Evolutionary conservation across 2,888 invertebrate genomes (phyloP).

Genomic region (Priocnemis perturbator): DNA sequence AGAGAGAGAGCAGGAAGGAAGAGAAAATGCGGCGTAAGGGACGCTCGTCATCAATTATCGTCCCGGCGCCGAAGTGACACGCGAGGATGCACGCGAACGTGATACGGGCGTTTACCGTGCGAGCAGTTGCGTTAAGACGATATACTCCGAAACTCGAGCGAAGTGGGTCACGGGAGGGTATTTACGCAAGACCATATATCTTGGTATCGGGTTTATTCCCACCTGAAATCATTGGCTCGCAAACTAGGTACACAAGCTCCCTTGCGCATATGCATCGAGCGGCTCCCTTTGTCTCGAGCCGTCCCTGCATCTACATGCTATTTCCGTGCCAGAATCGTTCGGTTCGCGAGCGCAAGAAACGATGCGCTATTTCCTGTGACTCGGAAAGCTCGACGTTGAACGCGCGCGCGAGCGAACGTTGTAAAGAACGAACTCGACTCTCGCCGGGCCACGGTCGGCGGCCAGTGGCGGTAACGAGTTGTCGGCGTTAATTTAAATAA

Average conservation of each 20-base stretch:
- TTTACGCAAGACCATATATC: conserved; percentile 42
- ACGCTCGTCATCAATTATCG: background rate
- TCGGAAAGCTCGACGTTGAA: background rate
- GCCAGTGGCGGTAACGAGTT: conserved; percentile 1
- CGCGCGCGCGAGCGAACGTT: background rate
- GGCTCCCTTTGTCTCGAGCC: conserved; percentile 40
- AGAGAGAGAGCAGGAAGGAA: background rate
- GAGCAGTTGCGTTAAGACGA: background rate
- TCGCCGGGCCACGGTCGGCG: too few species aligned
- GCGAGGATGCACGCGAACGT: conserved; percentile 2
- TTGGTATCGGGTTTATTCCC: conserved; percentile 57
- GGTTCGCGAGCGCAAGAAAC: conserved; percentile 11
- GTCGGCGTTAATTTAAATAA: conserved; percentile 6
- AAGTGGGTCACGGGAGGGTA: conserved; percentile 43
- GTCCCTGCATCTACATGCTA: conserved; percentile 41
- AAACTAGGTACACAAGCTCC: conserved; percentile 47
- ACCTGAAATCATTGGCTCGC: conserved; percentile 55
- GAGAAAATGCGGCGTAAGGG: background rate
- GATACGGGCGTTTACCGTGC: conserved; percentile 6
- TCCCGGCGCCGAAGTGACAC: conserved; percentile 1
- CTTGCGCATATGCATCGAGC: conserved; percentile 53
- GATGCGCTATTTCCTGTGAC: conserved; percentile 1
- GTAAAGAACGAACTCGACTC: too few species aligned
- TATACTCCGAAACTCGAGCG: conserved; percentile 19
- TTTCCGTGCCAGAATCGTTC: conserved; percentile 6